Evolutionary conservation across 64 coral and sea anemone genomes (phyloP).

Genomic region (Acropora yongei): DNA sequence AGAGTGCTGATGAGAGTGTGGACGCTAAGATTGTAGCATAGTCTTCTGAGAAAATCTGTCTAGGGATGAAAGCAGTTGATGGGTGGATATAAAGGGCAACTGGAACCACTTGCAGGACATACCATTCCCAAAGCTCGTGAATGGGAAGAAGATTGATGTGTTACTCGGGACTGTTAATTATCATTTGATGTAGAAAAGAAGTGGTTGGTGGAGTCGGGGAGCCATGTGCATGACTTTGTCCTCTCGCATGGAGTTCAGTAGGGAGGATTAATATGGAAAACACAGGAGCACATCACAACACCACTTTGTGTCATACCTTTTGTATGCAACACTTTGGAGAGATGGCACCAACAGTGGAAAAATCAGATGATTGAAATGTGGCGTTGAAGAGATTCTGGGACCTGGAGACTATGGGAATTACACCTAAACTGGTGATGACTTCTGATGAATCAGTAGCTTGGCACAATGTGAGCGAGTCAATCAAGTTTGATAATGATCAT

Average conservation of each 20-base stretch:
- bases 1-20: conserved; percentile 20
- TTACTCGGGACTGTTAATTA: conserved; percentile 12
- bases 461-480: not conserved
- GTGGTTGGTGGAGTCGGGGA: conserved; percentile 3
- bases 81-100: conserved; percentile 48
- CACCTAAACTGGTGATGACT: conserved; percentile 51
- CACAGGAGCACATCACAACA: not conserved
- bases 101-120: conserved; percentile 65
- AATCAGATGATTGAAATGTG: conserved; percentile 6
- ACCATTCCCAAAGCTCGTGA: conserved; percentile 40
- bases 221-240: conserved; percentile 54
- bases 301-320: not conserved
- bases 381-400: conserved; percentile 67
- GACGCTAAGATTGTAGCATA: conserved; percentile 47
- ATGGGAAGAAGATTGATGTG: conserved; percentile 37
- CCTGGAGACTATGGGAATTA: conserved; percentile 53
- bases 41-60: conserved; percentile 59
- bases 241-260: conserved; percentile 46
- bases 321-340: not conserved
- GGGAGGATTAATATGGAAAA: conserved; percentile 2
- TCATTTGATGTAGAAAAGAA: conserved; percentile 37
- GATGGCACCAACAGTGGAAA: not conserved
- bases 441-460: conserved; percentile 26
- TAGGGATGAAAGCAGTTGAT: conserved; percentile 59
- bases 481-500: conserved; percentile 15